Conservation (phyloP, 2,888 invertebrate genomes). For the Heliconius ethilla region DNA sequence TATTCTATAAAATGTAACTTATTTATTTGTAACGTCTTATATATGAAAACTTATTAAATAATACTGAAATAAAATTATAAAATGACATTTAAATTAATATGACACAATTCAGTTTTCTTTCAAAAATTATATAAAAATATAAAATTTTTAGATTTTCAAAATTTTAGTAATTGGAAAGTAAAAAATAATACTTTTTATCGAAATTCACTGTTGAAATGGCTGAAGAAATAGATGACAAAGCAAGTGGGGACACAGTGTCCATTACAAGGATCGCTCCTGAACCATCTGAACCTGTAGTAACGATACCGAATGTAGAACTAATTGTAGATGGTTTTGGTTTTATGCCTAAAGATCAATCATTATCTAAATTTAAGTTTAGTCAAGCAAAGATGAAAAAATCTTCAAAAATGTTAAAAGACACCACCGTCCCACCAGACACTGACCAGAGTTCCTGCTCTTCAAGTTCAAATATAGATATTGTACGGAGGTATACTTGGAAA, state of each 20-base stretch:
- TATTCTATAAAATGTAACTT: neutral
- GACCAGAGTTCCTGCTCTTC: conserved; percentile 65
- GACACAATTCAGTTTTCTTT: neutral
- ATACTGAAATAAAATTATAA: neutral
- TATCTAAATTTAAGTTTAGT: conserved; percentile 36
- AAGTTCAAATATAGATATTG: conserved; percentile 71
- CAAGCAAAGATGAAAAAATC: conserved; percentile 51
- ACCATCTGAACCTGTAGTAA: conserved; percentile 54
- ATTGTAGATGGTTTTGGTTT: conserved; percentile 78
- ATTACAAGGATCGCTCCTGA: conserved; percentile 48
- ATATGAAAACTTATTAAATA: conserved; percentile 2
- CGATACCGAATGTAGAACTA: conserved; percentile 68
- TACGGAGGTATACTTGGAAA: conserved; percentile 85
- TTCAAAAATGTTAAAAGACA: conserved; percentile 50
- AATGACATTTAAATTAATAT: conserved; percentile 9
- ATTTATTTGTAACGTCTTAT: neutral
- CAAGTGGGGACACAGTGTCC: conserved; percentile 55
- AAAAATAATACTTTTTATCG: neutral
- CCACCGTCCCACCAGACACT: conserved; percentile 44
- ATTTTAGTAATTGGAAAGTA: conserved; percentile 26
- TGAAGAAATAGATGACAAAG: conserved; percentile 55
- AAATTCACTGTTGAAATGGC: conserved; percentile 58
- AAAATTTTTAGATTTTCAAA: conserved; percentile 24
- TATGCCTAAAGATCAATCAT: conserved; percentile 57
- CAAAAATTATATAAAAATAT: neutral